Conservation (phyloP, 2,888 invertebrate species). For the Diadromus collaris region DNA sequence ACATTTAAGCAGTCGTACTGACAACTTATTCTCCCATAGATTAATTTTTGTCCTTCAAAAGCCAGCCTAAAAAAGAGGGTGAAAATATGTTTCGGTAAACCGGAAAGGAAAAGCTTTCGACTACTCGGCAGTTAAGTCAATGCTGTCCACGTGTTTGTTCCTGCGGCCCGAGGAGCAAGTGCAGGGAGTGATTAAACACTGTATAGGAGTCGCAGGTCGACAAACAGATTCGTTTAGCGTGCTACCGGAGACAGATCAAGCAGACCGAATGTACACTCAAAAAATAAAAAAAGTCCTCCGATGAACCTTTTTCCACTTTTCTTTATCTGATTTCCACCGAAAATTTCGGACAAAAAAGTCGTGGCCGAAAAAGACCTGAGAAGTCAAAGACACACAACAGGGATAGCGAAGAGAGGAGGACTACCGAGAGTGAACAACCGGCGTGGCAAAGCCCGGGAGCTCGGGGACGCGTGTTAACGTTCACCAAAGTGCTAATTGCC, state of each 20-base stretch:
- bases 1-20: not conserved
- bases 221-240: constrained; percentile 62
- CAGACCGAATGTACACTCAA: constrained; percentile 18
- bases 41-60: not conserved
- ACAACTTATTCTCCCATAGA: not conserved
- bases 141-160: constrained; percentile 42
- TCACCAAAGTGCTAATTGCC: constrained; percentile 74
- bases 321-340: constrained; percentile 17
- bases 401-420: not conserved
- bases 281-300: constrained; percentile 23
- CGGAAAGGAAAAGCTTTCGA: constrained; percentile 18
- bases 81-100: not conserved
- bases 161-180: not conserved
- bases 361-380: constrained; percentile 15
- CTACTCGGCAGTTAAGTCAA: constrained; percentile 1
- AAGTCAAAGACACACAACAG: constrained; percentile 9
- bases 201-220: constrained; percentile 36
- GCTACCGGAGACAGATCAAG: constrained; percentile 51
- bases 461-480: constrained; percentile 69
- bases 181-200: constrained; percentile 18
- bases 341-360: constrained; percentile 24
- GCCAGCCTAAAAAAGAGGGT: no score
- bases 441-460: constrained; percentile 70
- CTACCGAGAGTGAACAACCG: constrained; percentile 27
- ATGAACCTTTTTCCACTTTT: constrained; percentile 17